A percentile compares a stretch with the other conserved stretches of the same genome.
These are phyloP conservation scores for Acipenser transmontanus DNA, from an alignment of 2,797 vertebrate genomes.

Conservation along the genomic window DNA sequence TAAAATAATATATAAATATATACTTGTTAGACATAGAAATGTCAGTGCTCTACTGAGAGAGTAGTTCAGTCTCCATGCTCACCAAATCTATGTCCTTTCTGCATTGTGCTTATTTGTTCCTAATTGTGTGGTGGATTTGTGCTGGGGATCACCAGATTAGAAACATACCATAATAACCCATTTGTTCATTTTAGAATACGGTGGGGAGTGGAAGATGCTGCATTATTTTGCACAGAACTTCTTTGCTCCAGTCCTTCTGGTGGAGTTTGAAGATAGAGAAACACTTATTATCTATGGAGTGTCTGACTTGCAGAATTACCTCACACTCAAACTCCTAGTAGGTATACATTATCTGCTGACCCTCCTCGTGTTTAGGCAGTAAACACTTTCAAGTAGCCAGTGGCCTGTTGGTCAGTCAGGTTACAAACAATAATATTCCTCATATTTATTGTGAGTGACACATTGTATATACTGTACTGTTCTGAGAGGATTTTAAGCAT, in stretches of 20 bases:
- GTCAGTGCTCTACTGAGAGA: no score
- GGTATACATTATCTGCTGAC: neutral
- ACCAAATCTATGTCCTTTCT: neutral
- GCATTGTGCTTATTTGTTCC: neutral
- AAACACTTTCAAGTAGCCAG: no score
- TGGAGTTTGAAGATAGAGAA: slow-evolving; percentile 66
- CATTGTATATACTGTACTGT: no score
- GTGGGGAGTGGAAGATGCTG: slow-evolving; percentile 96
- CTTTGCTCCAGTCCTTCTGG: slow-evolving; percentile 72
- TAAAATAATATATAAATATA: no score
- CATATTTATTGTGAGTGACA: no score
- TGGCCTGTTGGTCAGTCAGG: no score
- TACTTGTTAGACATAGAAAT: no score
- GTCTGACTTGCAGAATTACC: slow-evolving; percentile 69
- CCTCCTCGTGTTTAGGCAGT: no score
- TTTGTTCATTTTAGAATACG: slow-evolving; percentile 68
- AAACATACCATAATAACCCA: neutral
- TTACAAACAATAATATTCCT: no score
- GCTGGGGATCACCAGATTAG: neutral
- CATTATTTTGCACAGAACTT: slow-evolving; percentile 86
- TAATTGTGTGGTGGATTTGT: neutral
- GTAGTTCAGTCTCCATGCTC: no score
- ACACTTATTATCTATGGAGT: slow-evolving; percentile 71
- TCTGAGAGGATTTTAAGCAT: no score
- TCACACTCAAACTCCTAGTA: slow-evolving; percentile 61